Base-by-base conservation (phyloP, 2,113 vertebrate genomes). In the Sprattus sprattus region DNA sequence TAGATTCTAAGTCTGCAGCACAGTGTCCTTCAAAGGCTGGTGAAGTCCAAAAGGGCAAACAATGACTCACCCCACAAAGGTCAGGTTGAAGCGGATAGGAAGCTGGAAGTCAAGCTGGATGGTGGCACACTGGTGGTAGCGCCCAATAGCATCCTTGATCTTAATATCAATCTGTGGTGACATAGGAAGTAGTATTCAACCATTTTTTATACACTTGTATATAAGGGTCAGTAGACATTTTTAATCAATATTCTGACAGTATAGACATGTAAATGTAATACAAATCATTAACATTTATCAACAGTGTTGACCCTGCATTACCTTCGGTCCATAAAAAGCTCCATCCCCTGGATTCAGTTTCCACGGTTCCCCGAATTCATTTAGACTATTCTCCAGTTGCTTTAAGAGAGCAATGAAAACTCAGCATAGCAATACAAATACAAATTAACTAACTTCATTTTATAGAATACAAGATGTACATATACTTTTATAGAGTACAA, bases 51-150 rank as follows among this genome's bases (percentile, higher is more conserved):
- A 64, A 64, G 64, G 64, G 64, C 25, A 28, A 7, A 10, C 25
- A 11, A 71, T 86, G 85, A 95, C 97, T 97, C 92, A 99, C 98
- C 97, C 96, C 71, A 98, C 96, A 16, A 97, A 99, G 5, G 96
- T 96, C 85, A 99, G 95, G 86, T 97, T 96, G 92, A 99, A 98
- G 81, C 97, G 95, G 89, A 97, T 92, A 0, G 98, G 98, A 10
- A 99, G 94, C 85, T 99, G 98, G 92, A 99, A 99, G 93, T 99
- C 98, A 85, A 99, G 95, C 32, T 99, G 98, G 90, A 99, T 96
- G 78, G 98, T 99, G 67, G 97, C 98, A 91, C 97, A 99, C 0
- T 99, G 98, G 91, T 99, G 98, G 92, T 97, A 97, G 64, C 97
- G 96, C 45, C 97, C 98, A 84, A 97, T 96, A 6, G 98, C 97